Conservation (phyloP, 2,888 invertebrate genomes). For the Standfussiana lucernea region DNA sequence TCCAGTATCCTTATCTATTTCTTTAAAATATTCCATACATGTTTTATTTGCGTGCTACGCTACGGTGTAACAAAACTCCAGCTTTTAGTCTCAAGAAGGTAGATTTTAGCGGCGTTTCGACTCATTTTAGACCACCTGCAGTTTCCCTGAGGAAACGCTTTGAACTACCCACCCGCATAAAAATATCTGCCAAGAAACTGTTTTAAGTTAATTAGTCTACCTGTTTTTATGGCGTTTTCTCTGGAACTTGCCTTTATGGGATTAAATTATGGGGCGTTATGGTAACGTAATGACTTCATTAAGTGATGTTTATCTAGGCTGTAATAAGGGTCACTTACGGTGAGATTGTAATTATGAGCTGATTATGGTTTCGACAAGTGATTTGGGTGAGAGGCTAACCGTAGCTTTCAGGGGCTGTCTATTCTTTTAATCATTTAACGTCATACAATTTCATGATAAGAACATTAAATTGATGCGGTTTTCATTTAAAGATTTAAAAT, state of each 20-base stretch:
- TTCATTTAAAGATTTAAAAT: background rate
- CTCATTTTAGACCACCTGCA: slow-evolving; percentile 74
- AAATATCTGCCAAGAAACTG: slow-evolving; percentile 63
- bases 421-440: background rate
- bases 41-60: slow-evolving; percentile 2
- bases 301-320: slow-evolving; percentile 43
- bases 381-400: background rate
- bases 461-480: background rate
- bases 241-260: slow-evolving; percentile 46
- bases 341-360: slow-evolving; percentile 28
- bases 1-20: background rate
- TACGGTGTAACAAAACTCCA: slow-evolving; percentile 61
- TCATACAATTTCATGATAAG: background rate
- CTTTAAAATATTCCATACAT: background rate
- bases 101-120: slow-evolving; percentile 50
- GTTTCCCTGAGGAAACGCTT: slow-evolving; percentile 62
- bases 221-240: slow-evolving; percentile 49
- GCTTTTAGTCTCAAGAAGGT: slow-evolving; percentile 47
- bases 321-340: slow-evolving; percentile 11
- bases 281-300: slow-evolving; percentile 57
- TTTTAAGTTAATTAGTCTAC: slow-evolving; percentile 71
- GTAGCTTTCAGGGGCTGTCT: background rate
- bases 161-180: slow-evolving; percentile 61
- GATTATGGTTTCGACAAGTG: slow-evolving; percentile 13
- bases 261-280: slow-evolving; percentile 52